A percentile compares a stretch with the other conserved stretches of the same genome.
Evolutionary conservation across 2,797 vertebrate species (phyloP).

Genomic region (Tiaroga cobitis): DNA sequence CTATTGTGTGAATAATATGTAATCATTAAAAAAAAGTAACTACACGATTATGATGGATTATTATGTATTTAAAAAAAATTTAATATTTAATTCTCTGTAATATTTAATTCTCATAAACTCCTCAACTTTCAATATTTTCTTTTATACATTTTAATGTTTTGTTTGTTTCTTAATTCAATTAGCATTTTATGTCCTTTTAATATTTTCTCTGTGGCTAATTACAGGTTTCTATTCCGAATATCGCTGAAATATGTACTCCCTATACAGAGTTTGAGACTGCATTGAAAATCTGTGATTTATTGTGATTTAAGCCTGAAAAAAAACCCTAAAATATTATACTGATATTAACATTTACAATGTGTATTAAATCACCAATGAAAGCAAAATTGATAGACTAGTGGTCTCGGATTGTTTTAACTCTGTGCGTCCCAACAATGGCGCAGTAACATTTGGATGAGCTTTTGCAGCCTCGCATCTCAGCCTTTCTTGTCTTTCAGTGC

Average conservation of each 20-base stretch:
- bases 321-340: no score
- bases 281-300: not conserved
- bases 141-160: not conserved
- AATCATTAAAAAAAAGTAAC: no score
- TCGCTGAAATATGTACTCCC: not conserved
- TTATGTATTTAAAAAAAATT: not conserved
- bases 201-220: not conserved
- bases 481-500: constrained; percentile 61
- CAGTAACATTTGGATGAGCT: not conserved
- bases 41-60: not conserved
- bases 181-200: not conserved
- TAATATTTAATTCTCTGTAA: not conserved
- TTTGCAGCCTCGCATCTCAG: not conserved
- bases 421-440: no score
- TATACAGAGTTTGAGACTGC: not conserved
- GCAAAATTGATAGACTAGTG: not conserved
- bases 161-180: no score
- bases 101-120: not conserved
- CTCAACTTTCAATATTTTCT: not conserved
- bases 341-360: not conserved
- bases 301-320: not conserved
- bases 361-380: not conserved
- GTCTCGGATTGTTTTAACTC: not conserved
- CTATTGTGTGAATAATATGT: no score
- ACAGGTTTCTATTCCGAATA: not conserved